Percentiles rank a stretch among this genome's conserved stretches.
phyloP scores from a whole-genome alignment of 2,113 vertebrate genomes.

The Caranx melampygus region DNA sequence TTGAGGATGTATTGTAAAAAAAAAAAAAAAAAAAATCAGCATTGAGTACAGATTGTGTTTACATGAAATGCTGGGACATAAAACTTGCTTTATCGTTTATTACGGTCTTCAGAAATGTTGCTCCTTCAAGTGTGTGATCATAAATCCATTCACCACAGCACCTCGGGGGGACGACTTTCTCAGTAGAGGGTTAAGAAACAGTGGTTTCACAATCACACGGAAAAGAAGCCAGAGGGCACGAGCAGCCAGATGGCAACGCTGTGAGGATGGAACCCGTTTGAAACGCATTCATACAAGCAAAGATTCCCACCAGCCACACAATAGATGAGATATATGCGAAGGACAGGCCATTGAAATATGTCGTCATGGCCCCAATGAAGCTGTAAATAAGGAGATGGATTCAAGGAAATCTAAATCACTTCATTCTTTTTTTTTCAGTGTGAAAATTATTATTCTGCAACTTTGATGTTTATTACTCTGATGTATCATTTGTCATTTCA shows the following conservation, averaged over 20 bases:
- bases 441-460: too few relatives aligned
- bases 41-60: too few relatives aligned
- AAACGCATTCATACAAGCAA: background rate
- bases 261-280: conserved; percentile 7
- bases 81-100: background rate
- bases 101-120: background rate
- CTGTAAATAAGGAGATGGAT: background rate
- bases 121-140: background rate
- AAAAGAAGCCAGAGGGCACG: conserved; percentile 16
- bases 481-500: too few relatives aligned
- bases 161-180: background rate
- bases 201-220: conserved; percentile 9
- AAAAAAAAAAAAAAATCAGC: background rate
- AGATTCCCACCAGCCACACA: background rate
- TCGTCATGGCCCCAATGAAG: background rate
- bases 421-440: too few relatives aligned
- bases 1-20: background rate
- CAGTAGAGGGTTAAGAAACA: conserved; percentile 4
- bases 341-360: background rate
- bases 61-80: background rate
- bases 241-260: background rate
- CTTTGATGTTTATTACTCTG: too few relatives aligned
- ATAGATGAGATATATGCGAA: background rate
- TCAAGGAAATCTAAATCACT: background rate
- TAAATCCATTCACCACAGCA: background rate